Evolutionary conservation across 2,888 invertebrate genomes (phyloP).

Genomic region (Melanargia galathea): DNA sequence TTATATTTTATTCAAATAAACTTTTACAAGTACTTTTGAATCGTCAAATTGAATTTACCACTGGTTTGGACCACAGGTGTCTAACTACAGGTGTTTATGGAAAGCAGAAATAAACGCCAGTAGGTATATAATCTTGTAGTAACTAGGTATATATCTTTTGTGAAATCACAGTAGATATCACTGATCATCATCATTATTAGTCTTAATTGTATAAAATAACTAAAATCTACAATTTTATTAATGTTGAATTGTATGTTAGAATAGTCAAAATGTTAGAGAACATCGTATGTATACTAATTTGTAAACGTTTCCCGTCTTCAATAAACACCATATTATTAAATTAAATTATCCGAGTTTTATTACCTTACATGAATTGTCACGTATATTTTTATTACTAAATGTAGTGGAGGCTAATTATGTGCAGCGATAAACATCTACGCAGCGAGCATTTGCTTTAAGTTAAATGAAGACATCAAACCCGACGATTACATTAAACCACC

Average conservation of each 20-base stretch:
- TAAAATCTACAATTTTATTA: too few species aligned
- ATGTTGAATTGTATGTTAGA: too few species aligned
- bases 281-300: conserved; percentile 1
- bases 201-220: too few species aligned
- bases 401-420: conserved; percentile 32
- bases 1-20: too few species aligned
- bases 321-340: conserved; percentile 27
- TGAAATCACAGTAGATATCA: too few species aligned
- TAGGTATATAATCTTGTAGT: too few species aligned
- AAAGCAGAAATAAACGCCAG: neutral
- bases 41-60: too few species aligned
- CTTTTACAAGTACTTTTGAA: too few species aligned
- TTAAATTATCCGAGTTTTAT: conserved; percentile 24
- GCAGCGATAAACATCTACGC: conserved; percentile 47
- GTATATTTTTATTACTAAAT: conserved; percentile 32
- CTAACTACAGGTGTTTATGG: too few species aligned
- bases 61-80: too few species aligned
- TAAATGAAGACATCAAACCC: conserved; percentile 60
- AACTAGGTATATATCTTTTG: too few species aligned
- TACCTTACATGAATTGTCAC: conserved; percentile 28
- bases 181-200: neutral
- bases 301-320: conserved; percentile 7
- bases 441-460: conserved; percentile 46
- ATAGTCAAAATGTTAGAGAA: neutral
- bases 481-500: conserved; percentile 58